Base-by-base conservation (phyloP, 2,888 invertebrate species). In the Orthosia gothica region DNA sequence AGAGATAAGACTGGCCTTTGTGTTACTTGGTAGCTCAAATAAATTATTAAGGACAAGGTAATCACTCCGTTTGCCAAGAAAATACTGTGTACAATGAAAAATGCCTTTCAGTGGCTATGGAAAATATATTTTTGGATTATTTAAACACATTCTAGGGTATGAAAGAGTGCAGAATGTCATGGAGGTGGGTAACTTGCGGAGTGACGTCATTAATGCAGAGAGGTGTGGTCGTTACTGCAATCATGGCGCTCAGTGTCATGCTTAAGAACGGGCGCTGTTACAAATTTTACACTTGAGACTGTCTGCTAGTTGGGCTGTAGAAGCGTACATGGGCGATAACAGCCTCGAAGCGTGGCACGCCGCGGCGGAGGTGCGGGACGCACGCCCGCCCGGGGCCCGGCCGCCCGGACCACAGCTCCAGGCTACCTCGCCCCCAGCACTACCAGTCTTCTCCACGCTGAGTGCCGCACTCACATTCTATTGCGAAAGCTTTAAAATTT, bases 41-140 rank as follows among this genome's bases (percentile, higher is more conserved):
- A 94, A 93, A 95, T 94, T 94, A 94, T 93, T 94, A 92, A 94
- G 89, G 89, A 91, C 91, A 91, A 92, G 91, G 93, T 94, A 93
- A 95, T 95, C 93, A 93, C 92, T 94, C 92, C 89, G 92, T 93
- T 94, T 91, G 91, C 90, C 88, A 91, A 90, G 90, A 92, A 92
- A 92, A 91, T 90, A 90, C 90, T 89, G 88, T 87, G 86, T 89
- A 89, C 91, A 90, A 89, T 91, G 90, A 91, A 92, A 92, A 92
- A 92, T 92, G 90, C 67, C 76, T 90, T 91, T 90, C 90, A 89
- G 88, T 87, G 88, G 86, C 90, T 86, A 88, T 89, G 86, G 85
- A 88, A 88, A 89, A 89, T 87, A 88, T 90, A 87, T 84, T 84
- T 26, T 83, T 89, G 83, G 83, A 91, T 91, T 91, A 90, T 91